Base-by-base conservation (phyloP, 2,113 vertebrate species). In the Zapus hudsonius region DNA sequence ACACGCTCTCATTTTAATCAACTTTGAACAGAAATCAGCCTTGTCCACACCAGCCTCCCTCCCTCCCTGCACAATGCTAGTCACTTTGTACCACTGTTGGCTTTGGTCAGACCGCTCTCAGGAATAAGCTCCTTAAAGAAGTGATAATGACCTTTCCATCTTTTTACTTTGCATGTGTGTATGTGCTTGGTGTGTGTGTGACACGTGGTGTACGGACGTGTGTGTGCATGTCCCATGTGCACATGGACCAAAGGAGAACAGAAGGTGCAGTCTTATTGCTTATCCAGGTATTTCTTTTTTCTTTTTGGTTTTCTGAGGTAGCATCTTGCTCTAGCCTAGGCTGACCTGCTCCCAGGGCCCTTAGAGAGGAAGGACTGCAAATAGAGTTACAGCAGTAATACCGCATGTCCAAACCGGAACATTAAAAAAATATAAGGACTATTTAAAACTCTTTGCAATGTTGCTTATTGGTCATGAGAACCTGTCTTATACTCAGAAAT, bases 31-130 rank as follows among this genome's bases (percentile, higher is more conserved):
- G 38, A 91, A 75, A 10, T 59, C 74, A 66, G 33, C 52, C 27
- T 16, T 25, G 38, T 42, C 42, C 16, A 19, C 38, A 33, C 3
- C 52, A 66, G 2, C n/a, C 22, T 67, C 52, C n/a, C 0, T 29
- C 47, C 7, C 29, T 74, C 7, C 40, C n/a, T 15, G 36, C 20
- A 57, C 47, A 73, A 1, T 63, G 69, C 67, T 47, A 20, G 5
- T 7, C 79, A 29, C 0, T 2, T 29, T 5, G 10, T 57, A 5
- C 27, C 22, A 13, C 27, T 13, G 0, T 70, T 42, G 38, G n/a
- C 16, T 78, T 55, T 82, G 31, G 20, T 64, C 17, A 22, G 0
- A 29, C 7, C 29, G 59, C 40, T 6, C 55, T n/a, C 25, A 38
- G 64, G 12, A 22, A 11, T 38, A 74, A 89, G 31, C n/a, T 61